Base-by-base conservation (phyloP, 2,113 vertebrate species). In the Tauraco erythrolophus region DNA sequence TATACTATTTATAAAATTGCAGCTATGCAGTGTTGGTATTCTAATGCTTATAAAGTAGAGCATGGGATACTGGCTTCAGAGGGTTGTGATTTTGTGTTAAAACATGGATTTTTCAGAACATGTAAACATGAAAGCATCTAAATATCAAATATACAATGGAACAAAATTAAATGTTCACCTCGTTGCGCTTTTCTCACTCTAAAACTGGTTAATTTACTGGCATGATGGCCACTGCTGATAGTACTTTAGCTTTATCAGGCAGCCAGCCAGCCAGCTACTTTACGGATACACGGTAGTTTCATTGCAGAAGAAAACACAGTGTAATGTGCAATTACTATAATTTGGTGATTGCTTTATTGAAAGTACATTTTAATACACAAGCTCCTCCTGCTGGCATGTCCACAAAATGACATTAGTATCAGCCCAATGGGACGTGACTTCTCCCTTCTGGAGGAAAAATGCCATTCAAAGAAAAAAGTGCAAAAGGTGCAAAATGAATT, bases 361-460 rank as follows among this genome's bases (percentile, higher is more conserved):
- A 94, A 84, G 69, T 35, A 78, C 74, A 89, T 82, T 89, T 92
- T 74, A 94, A 97, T 93, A 66, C 95, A 85, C 87, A 95, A 89
- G 96, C 97, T 96, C 97, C 95, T 97, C 96, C 97, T 98, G 96
- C 96, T 97, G 97, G 95, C 62, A 60, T 5, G 43, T 84, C 79
- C 79, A 71, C 70, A 75, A 84, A 88, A 95, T 37, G 45, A 76
- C 94, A 92, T 56, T 30, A 56, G 54, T 12, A 46, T 33, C 70
- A 85, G 57, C 54, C 84, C 75, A 89, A 30, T 3, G 54, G 54
- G 14, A 79, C 95, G 58, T 28, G 53, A n/a, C n/a, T 46, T 61
- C 4, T 53, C 35, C n/a, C 41, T 79, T 45, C 57, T 30, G 39
- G 54, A 75, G 46, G 37, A 66, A 69, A 80, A 82, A 58, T 9